Evolutionary conservation across 2,888 invertebrate species (phyloP), one percentile per base, ranked within the genome.

Genomic region (Trichopoda pennipes): DNA sequence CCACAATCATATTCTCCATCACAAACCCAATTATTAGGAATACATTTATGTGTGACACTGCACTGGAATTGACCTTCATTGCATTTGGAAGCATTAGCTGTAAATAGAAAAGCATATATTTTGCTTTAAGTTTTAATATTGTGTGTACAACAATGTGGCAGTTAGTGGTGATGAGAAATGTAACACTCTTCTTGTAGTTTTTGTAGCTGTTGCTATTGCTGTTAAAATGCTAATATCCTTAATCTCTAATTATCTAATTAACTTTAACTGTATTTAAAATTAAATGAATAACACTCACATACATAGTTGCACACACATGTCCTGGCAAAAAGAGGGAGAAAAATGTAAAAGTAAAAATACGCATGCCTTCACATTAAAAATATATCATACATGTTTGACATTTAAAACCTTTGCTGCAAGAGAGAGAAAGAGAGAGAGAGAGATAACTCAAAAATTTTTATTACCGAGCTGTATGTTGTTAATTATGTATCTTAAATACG

Each of bases 1-100:
- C 95, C 95, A 91, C 96, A 96, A 91, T 96, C 96, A 51, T 92
- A 91, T 89, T 95, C 95, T 66, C 94, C 94, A 91, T 96, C 96
- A 91, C 96, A 96, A 85, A 94, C 92, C 95, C 95, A 95, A 86
- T 94, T 93, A 79, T 92, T 92, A 84, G 95, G 95, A 88, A 96
- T 93, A 92, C 96, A 96, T 90, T 94, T 94, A 76, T 93, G 93
- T 85, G 94, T 94, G 84, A 92, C 90, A 80, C 91, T 91, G 91
- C 97, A 97, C 83, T 94, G 94, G 92, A 97, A 97, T 92, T 95
- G 95, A 19, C 94, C 94, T 84, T 92, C 92, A 86, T 93, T 93
- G 91, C 95, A 95, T 84, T 92, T 91, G 68, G 92, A 87, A 86
- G 90, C 91, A 87, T 92, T 92, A 64, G 90, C 92, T 93, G 88